Conservation (phyloP, 2,888 invertebrate genomes). For the Nomada ferruginata region DNA sequence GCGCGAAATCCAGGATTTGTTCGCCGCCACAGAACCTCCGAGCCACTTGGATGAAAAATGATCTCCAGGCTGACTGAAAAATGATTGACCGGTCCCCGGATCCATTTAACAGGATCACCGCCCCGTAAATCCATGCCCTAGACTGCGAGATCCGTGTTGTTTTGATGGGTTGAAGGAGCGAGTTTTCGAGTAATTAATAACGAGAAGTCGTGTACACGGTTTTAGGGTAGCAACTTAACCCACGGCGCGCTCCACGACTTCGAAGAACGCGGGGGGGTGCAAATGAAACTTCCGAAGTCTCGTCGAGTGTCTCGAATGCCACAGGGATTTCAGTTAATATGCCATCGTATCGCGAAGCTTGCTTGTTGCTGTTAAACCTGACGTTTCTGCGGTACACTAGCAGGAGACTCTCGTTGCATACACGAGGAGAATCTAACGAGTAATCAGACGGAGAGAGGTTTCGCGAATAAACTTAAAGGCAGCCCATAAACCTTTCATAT, state of each 20-base stretch:
- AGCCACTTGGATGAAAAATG: slow-evolving; percentile 37
- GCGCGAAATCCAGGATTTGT: not conserved
- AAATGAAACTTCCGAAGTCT: slow-evolving; percentile 56
- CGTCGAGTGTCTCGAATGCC: slow-evolving; percentile 41
- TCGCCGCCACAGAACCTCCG: not conserved
- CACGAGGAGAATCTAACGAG: not conserved
- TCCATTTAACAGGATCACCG: slow-evolving; percentile 49
- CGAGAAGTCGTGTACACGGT: slow-evolving; percentile 68
- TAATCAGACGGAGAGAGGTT: too few species aligned
- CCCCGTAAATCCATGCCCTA: slow-evolving; percentile 34
- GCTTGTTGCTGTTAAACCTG: slow-evolving; percentile 16
- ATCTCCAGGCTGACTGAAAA: slow-evolving; percentile 33
- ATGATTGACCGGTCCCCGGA: slow-evolving; percentile 39
- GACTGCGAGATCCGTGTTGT: slow-evolving; percentile 58
- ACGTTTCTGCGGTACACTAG: slow-evolving; percentile 15
- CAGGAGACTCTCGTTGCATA: not conserved
- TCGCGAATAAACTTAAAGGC: too few species aligned
- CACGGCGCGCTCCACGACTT: slow-evolving; percentile 50
- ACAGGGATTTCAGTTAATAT: slow-evolving; percentile 47
- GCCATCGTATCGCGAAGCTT: not conserved
- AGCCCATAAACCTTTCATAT: too few species aligned
- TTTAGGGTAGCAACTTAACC: slow-evolving; percentile 61
- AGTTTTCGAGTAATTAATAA: slow-evolving; percentile 74
- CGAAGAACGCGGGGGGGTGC: slow-evolving; percentile 57
- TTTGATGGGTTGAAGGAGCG: slow-evolving; percentile 59